Conservation (phyloP, 2,113 vertebrate genomes). For the Seriola aureovittata region DNA sequence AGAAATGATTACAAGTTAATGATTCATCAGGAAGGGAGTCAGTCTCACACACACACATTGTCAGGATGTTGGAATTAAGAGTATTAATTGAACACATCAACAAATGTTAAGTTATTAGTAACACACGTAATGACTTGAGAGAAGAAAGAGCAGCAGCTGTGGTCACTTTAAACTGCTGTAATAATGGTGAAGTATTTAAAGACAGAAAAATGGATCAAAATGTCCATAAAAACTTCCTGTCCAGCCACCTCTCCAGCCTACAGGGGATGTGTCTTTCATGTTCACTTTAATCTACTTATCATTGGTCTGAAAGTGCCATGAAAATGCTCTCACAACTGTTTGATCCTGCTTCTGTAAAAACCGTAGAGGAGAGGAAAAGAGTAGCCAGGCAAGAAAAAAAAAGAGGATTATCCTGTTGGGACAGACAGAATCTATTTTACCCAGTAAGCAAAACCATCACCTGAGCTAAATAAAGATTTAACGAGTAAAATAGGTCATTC, state of each 20-base stretch:
- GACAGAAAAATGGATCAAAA: not conserved
- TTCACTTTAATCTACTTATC: conserved; percentile 24
- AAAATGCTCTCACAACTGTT: not conserved
- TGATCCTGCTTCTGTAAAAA: conserved; percentile 5
- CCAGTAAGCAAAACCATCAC: not conserved
- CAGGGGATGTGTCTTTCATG: not conserved
- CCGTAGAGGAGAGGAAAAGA: not conserved
- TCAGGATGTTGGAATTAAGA: not conserved
- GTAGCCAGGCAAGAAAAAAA: not conserved
- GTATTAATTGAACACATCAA: not conserved
- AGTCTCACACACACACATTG: not conserved
- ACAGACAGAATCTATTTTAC: not conserved
- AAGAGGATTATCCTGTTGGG: not conserved
- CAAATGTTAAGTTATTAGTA: not conserved
- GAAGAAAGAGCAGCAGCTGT: not conserved
- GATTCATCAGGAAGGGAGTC: conserved; percentile 46
- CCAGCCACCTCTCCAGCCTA: not conserved
- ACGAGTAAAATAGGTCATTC: not conserved
- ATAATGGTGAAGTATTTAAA: not conserved
- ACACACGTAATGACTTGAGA: not conserved
- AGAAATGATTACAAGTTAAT: conserved; percentile 1
- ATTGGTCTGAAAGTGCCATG: not conserved
- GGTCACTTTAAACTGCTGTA: not conserved
- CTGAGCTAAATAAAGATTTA: not conserved
- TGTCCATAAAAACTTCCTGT: not conserved